phyloP scores from a whole-genome alignment of 23 tunicate species.

The Trididemnum nubilum region DNA sequence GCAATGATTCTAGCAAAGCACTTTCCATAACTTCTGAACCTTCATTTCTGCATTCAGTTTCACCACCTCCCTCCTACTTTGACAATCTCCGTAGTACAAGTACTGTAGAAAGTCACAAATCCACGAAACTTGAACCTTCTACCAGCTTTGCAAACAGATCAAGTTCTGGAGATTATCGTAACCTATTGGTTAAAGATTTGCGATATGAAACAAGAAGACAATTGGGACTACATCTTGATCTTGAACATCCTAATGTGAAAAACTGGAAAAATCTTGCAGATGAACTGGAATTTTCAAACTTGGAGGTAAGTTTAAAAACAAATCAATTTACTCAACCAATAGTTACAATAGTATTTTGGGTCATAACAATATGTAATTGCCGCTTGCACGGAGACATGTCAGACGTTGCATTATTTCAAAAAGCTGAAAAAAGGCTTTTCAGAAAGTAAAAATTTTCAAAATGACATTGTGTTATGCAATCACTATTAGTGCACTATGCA shows the following conservation, averaged over 20 bases:
- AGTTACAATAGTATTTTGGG: too few species aligned
- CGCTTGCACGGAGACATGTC: too few species aligned
- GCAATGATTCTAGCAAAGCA: background rate
- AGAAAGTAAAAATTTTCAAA: too few species aligned
- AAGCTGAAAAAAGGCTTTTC: too few species aligned
- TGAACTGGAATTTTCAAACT: conserved; percentile 12
- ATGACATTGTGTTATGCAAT: too few species aligned
- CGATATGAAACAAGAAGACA: conserved; percentile 37
- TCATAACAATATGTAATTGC: too few species aligned
- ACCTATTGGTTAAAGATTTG: conserved; percentile 20
- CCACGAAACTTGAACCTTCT: background rate
- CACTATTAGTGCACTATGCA: too few species aligned
- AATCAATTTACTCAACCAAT: too few species aligned
- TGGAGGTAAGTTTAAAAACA: conserved; percentile 24
- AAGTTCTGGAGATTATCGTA: background rate
- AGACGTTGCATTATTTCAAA: too few species aligned
- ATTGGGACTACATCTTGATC: conserved; percentile 27
- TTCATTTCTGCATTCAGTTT: background rate
- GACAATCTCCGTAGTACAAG: too few species aligned
- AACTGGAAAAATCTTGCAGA: conserved; percentile 37
- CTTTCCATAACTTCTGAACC: background rate
- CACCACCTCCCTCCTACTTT: conserved; percentile 17
- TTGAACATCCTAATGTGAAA: conserved; percentile 1
- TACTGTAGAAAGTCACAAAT: background rate
- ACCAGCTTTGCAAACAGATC: background rate